phyloP scores from a whole-genome alignment of 2,113 vertebrate genomes.

The Tupaia chinensis region DNA sequence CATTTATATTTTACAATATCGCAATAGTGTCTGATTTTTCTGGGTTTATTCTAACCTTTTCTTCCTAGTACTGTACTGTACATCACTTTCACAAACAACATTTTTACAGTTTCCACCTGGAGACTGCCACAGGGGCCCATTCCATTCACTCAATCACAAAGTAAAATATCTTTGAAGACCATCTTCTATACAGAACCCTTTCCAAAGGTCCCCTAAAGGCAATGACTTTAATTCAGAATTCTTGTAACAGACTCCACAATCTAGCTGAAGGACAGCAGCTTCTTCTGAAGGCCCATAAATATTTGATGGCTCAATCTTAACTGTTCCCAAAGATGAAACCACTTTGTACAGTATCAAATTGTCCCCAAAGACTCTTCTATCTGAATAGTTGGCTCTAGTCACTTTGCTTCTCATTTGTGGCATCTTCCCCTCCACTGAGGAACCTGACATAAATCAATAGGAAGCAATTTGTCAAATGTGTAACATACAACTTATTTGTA shows the following conservation, averaged over 20 bases:
- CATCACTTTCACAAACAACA: not conserved
- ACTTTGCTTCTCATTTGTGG: conserved; percentile 59
- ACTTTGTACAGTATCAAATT: conserved; percentile 60
- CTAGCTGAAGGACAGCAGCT: conserved; percentile 35
- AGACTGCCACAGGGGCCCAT: not conserved
- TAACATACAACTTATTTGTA: not conserved
- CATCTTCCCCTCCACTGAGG: conserved; percentile 5
- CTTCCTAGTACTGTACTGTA: not conserved
- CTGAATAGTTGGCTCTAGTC: conserved; percentile 33
- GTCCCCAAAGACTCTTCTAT: conserved; percentile 73
- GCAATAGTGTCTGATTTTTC: not conserved
- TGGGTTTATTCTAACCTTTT: conserved; percentile 14
- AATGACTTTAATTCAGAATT: not conserved
- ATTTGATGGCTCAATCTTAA: conserved; percentile 62
- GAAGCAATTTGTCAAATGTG: conserved; percentile 68
- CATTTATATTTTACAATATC: not conserved
- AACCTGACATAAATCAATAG: conserved; percentile 66
- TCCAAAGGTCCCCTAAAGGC: not conserved
- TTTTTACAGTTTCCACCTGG: not conserved
- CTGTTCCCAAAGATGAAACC: conserved; percentile 64
- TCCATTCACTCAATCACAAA: conserved; percentile 31
- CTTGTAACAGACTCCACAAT: not conserved
- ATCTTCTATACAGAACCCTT: not conserved
- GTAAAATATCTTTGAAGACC: not conserved
- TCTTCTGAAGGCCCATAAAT: conserved; percentile 63